These are phyloP conservation scores for Saguinus imperator DNA, from an alignment of 2,113 vertebrate genomes.

Conservation along the genomic window DNA sequence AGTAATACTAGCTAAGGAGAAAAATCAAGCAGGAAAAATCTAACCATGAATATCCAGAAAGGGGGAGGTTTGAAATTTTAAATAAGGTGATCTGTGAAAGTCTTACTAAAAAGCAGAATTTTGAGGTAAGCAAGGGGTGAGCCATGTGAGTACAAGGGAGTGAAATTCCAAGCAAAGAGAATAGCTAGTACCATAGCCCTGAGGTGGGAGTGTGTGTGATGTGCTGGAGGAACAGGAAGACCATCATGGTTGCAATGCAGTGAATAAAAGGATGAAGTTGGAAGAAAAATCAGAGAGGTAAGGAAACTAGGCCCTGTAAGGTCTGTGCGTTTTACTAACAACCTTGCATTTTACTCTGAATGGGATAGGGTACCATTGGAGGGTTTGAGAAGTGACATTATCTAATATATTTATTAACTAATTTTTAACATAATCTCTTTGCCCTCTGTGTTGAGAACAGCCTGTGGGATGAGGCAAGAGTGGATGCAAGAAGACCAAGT, in stretches of 20 bases:
- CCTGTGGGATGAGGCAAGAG: background rate
- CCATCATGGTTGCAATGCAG: background rate
- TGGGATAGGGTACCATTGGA: background rate
- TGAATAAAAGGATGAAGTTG: background rate
- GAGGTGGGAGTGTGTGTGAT: background rate
- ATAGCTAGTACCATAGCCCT: background rate
- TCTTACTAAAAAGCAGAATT: background rate
- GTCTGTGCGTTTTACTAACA: background rate
- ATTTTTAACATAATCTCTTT: background rate
- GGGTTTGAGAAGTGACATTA: background rate
- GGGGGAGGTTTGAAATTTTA: background rate
- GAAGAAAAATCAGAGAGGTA: background rate
- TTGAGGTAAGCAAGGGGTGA: background rate
- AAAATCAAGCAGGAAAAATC: background rate
- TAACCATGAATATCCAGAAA: background rate
- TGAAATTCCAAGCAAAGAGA: background rate
- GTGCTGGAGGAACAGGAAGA: background rate
- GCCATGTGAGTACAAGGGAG: background rate
- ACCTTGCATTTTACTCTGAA: background rate
- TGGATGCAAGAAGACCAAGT: background rate
- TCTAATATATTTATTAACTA: background rate
- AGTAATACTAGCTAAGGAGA: background rate
- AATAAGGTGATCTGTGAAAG: background rate
- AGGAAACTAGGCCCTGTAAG: background rate
- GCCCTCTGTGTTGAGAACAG: background rate